Evolutionary conservation across 1,140 invertebrate species (phyloP), one percentile per base, ranked within the genome.

Genomic region (Diorhabda carinulata): DNA sequence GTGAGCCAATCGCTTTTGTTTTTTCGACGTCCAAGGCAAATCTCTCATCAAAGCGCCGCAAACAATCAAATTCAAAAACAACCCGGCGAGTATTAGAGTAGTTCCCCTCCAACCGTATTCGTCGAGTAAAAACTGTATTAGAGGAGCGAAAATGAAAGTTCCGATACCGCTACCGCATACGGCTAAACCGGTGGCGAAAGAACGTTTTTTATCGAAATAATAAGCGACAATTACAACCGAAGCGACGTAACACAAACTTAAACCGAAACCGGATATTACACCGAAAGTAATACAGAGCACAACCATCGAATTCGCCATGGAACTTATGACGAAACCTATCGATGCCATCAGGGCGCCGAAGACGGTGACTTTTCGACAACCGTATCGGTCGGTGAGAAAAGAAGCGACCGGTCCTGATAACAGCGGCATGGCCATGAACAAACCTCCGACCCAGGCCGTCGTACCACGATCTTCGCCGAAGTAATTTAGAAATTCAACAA

Each of bases 171-270:
- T 94, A 0, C 95, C 95, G 78, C 94, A 96, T 2, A 97, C 94
- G 0, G 95, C 92, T 41, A 98, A 85, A 1, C 96, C 96, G 0
- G 95, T 98, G 0, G 96, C 96, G 58, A 98, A 87, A 0, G 95
- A 96, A 62, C 96, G 83, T 76, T 88, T 91, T 74, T 93, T 93
- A 74, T 98, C 96, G 80, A 98, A 98, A 80, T 98, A 98, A 79
- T 96, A 97, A 2, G 96, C 95, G 3, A 98, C 96, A 72, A 96
- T 95, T 0, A 98, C 96, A 2, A 95, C 92, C 0, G 92, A 92
- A 2, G 94, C 91, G 2, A 97, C 93, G 78, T 93, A 95, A 76
- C 93, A 94, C 41, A 96, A 82, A 61, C 93, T 92, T 69, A 97
- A 83, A 5, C 94, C 94, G 72, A 95, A 91, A 2, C 94, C 94